These are phyloP conservation scores for Arctia plantaginis DNA, from an alignment of 2,888 invertebrate genomes.

Conservation along the genomic window DNA sequence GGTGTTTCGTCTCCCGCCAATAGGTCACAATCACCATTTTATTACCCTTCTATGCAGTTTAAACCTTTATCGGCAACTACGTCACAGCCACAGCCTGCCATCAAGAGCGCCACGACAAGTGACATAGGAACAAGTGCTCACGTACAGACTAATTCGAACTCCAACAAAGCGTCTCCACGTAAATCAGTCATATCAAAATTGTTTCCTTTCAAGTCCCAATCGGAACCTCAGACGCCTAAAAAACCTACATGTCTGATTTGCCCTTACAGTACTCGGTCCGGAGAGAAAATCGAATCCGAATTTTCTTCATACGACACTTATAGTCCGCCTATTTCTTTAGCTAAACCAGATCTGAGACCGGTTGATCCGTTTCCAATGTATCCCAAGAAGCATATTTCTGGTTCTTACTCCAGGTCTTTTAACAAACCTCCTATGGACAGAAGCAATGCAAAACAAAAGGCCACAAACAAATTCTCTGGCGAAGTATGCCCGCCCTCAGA, in stretches of 20 bases:
- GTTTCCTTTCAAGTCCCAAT: slow-evolving; percentile 7
- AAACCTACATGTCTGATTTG: slow-evolving; percentile 16
- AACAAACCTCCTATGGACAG: neutral
- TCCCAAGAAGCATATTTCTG: slow-evolving; percentile 16
- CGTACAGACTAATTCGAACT: neutral
- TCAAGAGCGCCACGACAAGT: neutral
- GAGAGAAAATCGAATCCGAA: neutral
- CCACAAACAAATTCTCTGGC: slow-evolving; percentile 14
- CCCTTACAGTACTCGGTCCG: slow-evolving; percentile 4
- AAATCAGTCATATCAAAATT: slow-evolving; percentile 14
- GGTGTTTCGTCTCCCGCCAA: neutral
- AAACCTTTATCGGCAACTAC: neutral
- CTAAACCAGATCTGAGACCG: neutral
- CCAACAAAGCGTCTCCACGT: neutral
- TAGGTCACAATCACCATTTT: neutral
- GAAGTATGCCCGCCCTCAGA: slow-evolving; percentile 44
- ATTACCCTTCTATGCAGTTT: slow-evolving; percentile 6
- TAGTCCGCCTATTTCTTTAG: neutral
- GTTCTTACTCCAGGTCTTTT: slow-evolving; percentile 24
- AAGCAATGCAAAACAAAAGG: slow-evolving; percentile 2
- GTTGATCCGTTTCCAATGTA: slow-evolving; percentile 14
- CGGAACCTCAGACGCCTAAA: neutral
- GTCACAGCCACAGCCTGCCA: slow-evolving; percentile 1
- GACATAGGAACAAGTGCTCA: neutral
- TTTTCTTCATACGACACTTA: neutral